A percentile compares a stretch with the other conserved stretches of the same genome.
phyloP scores from a whole-genome alignment of 2,797 vertebrate species.

The Anas bernieri region DNA sequence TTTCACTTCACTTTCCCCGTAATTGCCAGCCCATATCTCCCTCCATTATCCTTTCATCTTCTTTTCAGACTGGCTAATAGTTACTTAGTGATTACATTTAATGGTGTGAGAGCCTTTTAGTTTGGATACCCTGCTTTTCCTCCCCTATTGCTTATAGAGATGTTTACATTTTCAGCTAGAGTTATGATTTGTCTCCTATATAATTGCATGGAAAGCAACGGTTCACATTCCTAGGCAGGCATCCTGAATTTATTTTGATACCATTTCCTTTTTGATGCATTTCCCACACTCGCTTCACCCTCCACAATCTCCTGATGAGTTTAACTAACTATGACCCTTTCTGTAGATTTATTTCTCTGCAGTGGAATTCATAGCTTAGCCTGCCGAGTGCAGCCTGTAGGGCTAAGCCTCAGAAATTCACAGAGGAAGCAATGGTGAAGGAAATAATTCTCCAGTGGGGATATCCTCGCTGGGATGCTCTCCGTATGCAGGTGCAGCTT shows the following conservation, averaged over 20 bases:
- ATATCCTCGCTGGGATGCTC: background rate
- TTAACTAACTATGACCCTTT: background rate
- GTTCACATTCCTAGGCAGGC: slow-evolving; percentile 4
- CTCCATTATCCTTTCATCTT: slow-evolving; percentile 67
- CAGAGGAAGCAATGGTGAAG: background rate
- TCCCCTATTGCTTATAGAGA: slow-evolving; percentile 2
- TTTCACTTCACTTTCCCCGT: background rate
- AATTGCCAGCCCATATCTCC: background rate
- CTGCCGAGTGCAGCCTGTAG: background rate
- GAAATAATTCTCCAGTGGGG: background rate
- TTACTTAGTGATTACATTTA: slow-evolving; percentile 37
- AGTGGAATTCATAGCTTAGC: background rate
- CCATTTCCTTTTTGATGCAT: background rate
- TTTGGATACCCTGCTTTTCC: slow-evolving; percentile 39
- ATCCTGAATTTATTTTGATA: slow-evolving; percentile 35
- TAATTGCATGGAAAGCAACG: slow-evolving; percentile 1
- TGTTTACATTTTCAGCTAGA: slow-evolving; percentile 48
- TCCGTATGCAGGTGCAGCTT: background rate
- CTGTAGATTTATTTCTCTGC: background rate
- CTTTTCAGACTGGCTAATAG: slow-evolving; percentile 24
- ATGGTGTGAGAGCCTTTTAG: slow-evolving; percentile 45
- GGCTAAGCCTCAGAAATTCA: background rate
- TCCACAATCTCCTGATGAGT: background rate
- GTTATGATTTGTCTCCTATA: slow-evolving; percentile 33
- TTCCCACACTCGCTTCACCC: background rate